Evolutionary conservation across 2,797 vertebrate genomes (phyloP).

Genomic region (Smutsia temminckii): DNA sequence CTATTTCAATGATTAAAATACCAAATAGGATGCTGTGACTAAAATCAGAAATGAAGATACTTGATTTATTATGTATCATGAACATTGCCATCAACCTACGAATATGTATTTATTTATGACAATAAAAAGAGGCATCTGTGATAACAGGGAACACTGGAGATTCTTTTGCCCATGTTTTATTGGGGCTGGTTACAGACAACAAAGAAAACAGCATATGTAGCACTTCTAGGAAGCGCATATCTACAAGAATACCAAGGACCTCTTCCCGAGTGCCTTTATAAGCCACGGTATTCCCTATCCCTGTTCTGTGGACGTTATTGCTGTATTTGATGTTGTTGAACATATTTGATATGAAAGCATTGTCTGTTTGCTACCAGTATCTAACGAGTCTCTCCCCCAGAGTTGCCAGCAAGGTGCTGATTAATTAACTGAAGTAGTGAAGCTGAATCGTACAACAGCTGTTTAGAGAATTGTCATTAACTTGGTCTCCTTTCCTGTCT

Average conservation of each 20-base stretch:
- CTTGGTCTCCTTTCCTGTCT: constrained; percentile 85
- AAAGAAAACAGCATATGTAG: constrained; percentile 61
- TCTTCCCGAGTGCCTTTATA: constrained; percentile 56
- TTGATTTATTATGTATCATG: constrained; percentile 43
- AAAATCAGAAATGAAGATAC: constrained; percentile 64
- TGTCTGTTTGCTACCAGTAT: constrained; percentile 87
- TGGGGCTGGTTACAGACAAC: constrained; percentile 61
- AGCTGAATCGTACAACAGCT: constrained; percentile 89
- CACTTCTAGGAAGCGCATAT: constrained; percentile 28
- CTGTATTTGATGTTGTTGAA: constrained; percentile 84
- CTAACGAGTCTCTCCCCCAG: constrained; percentile 88
- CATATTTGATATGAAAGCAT: constrained; percentile 88
- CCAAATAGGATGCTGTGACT: constrained; percentile 49
- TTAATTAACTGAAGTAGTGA: constrained; percentile 91
- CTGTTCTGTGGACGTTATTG: constrained; percentile 80
- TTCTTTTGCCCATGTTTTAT: constrained; percentile 26
- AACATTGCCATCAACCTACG: not conserved
- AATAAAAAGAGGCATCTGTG: not conserved
- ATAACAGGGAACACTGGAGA: not conserved
- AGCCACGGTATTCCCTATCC: constrained; percentile 71
- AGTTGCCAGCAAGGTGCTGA: constrained; percentile 91
- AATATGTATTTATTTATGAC: constrained; percentile 44
- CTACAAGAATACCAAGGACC: constrained; percentile 68
- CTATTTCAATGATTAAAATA: constrained; percentile 65
- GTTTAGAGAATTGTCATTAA: constrained; percentile 88